phyloP scores from a whole-genome alignment of 2,888 invertebrate genomes.

The Philopedon plagiatum region DNA sequence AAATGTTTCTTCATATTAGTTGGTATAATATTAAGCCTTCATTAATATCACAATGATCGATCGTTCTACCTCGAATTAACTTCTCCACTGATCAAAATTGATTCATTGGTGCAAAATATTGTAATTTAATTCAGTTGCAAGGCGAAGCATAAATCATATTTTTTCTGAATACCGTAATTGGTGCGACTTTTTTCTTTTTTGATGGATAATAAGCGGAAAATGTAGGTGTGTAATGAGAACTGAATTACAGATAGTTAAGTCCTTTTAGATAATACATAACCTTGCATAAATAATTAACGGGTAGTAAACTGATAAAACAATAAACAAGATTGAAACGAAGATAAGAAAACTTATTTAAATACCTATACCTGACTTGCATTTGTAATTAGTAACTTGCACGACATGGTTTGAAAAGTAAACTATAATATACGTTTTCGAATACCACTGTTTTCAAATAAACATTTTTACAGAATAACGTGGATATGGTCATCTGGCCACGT shows the following conservation, averaged over 20 bases:
- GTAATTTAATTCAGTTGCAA: conserved; percentile 45
- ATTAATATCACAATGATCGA: not conserved
- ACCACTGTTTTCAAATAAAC: too few relatives aligned
- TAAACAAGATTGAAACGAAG: not conserved
- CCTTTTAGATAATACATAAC: not conserved
- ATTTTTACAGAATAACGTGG: too few relatives aligned
- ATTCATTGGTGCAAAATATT: conserved; percentile 42
- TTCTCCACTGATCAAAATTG: conserved; percentile 43
- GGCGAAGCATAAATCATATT: conserved; percentile 43
- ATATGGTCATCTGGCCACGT: too few relatives aligned
- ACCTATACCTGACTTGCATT: not conserved
- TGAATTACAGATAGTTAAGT: conserved; percentile 19
- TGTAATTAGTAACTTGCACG: not conserved
- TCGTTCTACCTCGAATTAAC: conserved; percentile 14
- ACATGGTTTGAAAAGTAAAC: too few relatives aligned
- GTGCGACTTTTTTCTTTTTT: conserved; percentile 34
- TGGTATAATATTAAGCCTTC: not conserved
- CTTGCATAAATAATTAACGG: not conserved
- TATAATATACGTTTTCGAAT: too few relatives aligned
- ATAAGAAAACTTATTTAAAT: conserved; percentile 2
- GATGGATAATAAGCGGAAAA: conserved; percentile 20
- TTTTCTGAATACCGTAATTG: conserved; percentile 32
- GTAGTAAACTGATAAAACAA: not conserved
- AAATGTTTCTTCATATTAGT: too few relatives aligned
- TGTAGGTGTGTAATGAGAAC: conserved; percentile 22